These are phyloP conservation scores for Oreortyx pictus DNA, from an alignment of 2,797 vertebrate species.

Conservation along the genomic window DNA sequence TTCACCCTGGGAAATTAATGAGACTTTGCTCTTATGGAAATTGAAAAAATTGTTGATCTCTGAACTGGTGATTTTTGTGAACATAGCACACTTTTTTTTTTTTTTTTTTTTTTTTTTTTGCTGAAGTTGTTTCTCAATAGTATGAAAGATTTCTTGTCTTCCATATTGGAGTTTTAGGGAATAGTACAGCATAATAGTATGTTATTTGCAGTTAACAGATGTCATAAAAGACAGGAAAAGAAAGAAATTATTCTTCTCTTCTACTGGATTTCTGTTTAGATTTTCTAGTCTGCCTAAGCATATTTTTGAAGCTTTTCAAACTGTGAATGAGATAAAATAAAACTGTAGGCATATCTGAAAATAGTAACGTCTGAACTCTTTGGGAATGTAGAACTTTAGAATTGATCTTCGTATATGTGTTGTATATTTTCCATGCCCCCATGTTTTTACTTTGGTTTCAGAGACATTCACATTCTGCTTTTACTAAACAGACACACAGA, in stretches of 20 bases:
- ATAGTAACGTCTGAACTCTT: conserved; percentile 29
- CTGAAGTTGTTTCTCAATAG: background rate
- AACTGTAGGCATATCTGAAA: conserved; percentile 17
- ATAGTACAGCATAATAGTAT: background rate
- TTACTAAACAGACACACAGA: background rate
- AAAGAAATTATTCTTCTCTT: conserved; percentile 8
- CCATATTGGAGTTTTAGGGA: background rate
- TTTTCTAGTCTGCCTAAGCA: background rate
- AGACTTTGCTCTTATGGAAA: background rate
- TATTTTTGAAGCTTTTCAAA: conserved; percentile 30
- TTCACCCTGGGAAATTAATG: conserved; percentile 23
- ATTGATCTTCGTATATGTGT: background rate
- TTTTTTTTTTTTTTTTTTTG: background rate
- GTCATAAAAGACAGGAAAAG: background rate
- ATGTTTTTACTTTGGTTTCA: conserved; percentile 18
- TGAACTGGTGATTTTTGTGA: background rate
- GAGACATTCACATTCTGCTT: conserved; percentile 38
- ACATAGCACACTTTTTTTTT: background rate
- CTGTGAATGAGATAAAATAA: background rate
- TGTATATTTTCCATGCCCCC: conserved; percentile 33
- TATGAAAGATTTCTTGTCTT: background rate
- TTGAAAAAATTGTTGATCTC: background rate
- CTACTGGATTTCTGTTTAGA: conserved; percentile 14
- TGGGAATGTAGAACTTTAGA: background rate
- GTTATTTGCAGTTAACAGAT: background rate